Percentiles rank a stretch among this genome's conserved stretches.
phyloP scores from a whole-genome alignment of 2,113 vertebrate genomes.

The Odocoileus virginianus region DNA sequence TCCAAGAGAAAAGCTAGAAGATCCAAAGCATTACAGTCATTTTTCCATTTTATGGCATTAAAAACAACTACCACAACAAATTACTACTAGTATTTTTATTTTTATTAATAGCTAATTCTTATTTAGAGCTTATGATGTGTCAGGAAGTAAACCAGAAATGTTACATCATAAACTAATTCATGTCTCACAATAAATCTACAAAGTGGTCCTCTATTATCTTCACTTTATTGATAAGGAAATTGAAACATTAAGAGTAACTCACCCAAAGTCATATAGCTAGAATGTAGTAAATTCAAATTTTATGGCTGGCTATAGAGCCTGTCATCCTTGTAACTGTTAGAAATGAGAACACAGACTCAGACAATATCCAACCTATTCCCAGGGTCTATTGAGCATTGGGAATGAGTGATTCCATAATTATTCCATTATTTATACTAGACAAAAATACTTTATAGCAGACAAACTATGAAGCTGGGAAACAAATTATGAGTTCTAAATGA shows the following conservation, averaged over 20 bases:
- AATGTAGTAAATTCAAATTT: neutral
- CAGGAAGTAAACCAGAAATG: neutral
- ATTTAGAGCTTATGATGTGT: neutral
- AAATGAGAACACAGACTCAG: neutral
- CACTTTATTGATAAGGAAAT: neutral
- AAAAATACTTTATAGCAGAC: neutral
- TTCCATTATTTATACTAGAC: neutral
- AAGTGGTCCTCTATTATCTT: neutral
- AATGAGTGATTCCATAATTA: neutral
- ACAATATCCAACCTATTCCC: neutral
- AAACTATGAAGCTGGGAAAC: neutral
- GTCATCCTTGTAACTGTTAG: neutral
- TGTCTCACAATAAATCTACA: neutral
- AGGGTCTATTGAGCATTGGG: neutral
- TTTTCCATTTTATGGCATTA: slow-evolving; percentile 17
- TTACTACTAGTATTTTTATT: neutral
- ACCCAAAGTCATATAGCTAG: neutral
- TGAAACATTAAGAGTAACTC: slow-evolving; percentile 4
- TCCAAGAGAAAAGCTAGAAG: neutral
- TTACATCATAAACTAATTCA: neutral
- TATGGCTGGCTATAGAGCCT: neutral
- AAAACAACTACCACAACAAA: neutral
- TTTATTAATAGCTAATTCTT: neutral
- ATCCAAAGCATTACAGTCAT: neutral
- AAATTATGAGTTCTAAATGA: slow-evolving; percentile 7